Base-by-base conservation (phyloP, 1,140 invertebrate species). In the Drosophila tropicalis region DNA sequence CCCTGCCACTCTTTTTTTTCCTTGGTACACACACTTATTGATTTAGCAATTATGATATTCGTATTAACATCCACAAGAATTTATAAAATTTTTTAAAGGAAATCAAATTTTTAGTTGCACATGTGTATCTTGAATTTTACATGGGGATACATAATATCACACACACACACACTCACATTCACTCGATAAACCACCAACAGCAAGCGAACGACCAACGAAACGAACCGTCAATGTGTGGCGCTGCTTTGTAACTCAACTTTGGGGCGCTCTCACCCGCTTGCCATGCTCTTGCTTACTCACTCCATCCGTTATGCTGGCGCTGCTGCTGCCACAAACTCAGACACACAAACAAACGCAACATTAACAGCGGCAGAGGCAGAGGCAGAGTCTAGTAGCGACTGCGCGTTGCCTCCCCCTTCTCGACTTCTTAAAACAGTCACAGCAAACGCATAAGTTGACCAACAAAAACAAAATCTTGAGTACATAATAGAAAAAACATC, bases 151-250 rank as follows among this genome's bases (percentile, higher is more conserved):
- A 6, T 56, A 36, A 36, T 36, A 36, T 29, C 34, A 36, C 34
- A 36, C 34, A 36, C 34, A 36, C 34, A 36, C 34, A 36, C 34
- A 47, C 3, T 9, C n/a, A 36, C 61, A 81, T 12, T 5, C 12
- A 39, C 72, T n/a, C 64, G 77, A 75, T 12, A 47, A 63, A 76
- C 75, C 63, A 40, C 71, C 61, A 73, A 70, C 67, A 68, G 75
- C 67, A 15, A 55, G 70, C 70, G 64, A 34, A 47, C 70, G 44
- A 47, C 39, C 70, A 63, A 56, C 67, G 72, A 67, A 29, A 41
- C 83, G 62, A 87, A 39, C 85, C 84, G 83, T 83, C 84, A 57
- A 67, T 87, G 83, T 87, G 83, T 73, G 84, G 72, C 67, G 76
- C 67, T 76, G 84, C 79, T 89, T 60, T 87, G 80, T 80, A 80